Evolutionary conservation across 1,140 invertebrate species (phyloP).

Genomic region (Pogonomyrmex californicus): DNA sequence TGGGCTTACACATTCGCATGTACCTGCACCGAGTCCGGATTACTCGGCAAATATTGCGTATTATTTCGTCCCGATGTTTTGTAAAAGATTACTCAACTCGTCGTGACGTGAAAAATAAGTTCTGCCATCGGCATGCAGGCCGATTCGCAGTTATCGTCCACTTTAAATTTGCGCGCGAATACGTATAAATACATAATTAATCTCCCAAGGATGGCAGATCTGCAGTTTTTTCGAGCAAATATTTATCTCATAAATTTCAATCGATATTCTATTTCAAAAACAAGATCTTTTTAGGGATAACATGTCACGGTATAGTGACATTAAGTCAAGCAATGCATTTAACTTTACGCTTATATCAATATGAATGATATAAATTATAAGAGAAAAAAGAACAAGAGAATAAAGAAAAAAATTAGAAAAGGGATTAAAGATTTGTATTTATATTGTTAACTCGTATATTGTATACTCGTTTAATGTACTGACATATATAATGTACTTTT

Average conservation of each 20-base stretch:
- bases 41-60: constrained; percentile 59
- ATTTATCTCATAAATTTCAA: constrained; percentile 42
- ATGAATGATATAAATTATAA: not conserved
- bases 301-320: constrained; percentile 3
- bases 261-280: not conserved
- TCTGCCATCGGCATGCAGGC: constrained; percentile 7
- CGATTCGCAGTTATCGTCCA: constrained; percentile 36
- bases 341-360: constrained; percentile 1
- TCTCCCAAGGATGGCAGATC: not conserved
- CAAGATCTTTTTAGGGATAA: not conserved
- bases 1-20: constrained; percentile 14
- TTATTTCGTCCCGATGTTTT: constrained; percentile 59
- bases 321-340: not conserved
- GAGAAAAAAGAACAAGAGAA: not conserved
- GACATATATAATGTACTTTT: too few relatives aligned
- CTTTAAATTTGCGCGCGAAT: constrained; percentile 23
- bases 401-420: not conserved
- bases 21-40: constrained; percentile 54
- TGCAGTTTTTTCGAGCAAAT: not conserved
- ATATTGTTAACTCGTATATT: too few relatives aligned
- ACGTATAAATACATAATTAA: constrained; percentile 43
- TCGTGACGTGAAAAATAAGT: constrained; percentile 47
- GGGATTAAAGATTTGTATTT: not conserved
- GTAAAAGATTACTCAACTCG: constrained; percentile 55
- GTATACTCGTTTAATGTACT: too few relatives aligned